These are phyloP conservation scores for Cyprinodon tularosa DNA, from an alignment of 2,113 vertebrate genomes.

Conservation along the genomic window DNA sequence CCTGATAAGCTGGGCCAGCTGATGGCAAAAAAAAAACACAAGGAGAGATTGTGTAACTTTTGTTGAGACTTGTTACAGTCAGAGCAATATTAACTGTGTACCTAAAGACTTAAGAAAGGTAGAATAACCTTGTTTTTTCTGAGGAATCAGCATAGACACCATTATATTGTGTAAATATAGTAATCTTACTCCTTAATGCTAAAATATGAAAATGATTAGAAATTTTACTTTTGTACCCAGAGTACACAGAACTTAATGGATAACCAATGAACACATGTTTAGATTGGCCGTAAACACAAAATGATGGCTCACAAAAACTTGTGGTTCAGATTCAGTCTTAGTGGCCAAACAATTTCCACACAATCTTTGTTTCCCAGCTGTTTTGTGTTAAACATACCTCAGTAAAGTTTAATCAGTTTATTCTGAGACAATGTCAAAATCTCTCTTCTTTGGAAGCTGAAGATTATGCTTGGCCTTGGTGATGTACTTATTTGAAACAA, in stretches of 20 bases:
- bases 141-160: too few relatives aligned
- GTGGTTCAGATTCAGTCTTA: background rate
- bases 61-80: background rate
- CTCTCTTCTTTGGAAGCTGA: background rate
- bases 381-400: background rate
- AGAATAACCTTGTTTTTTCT: background rate
- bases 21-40: background rate
- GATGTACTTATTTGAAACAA: background rate
- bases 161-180: background rate
- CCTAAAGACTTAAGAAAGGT: background rate
- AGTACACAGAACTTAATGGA: background rate
- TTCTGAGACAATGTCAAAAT: background rate
- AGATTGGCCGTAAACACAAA: conserved; percentile 6
- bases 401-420: background rate
- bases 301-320: conserved; percentile 1
- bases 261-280: background rate
- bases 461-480: background rate
- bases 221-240: background rate
- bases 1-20: background rate
- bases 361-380: background rate
- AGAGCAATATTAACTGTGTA: background rate
- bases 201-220: background rate
- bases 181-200: background rate
- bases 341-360: background rate
- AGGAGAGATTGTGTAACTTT: background rate